Conservation (phyloP, 2,797 vertebrate genomes). For the Gymnoscopelus braueri region DNA sequence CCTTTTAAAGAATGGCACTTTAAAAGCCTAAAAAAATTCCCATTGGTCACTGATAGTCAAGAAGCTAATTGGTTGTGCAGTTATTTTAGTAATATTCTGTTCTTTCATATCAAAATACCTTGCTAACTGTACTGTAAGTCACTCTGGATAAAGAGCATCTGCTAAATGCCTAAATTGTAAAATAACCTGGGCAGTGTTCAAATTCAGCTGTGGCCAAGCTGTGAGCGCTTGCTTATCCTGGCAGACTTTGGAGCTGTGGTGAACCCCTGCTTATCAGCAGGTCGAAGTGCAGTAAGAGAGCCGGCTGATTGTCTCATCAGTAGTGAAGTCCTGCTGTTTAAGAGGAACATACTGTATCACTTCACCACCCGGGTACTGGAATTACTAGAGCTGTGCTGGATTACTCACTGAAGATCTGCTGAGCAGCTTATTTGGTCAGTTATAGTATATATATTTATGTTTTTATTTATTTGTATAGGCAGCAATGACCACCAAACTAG, state of each 20-base stretch:
- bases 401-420: neutral
- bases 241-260: constrained; percentile 59
- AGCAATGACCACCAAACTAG: neutral
- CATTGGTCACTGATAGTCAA: neutral
- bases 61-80: neutral
- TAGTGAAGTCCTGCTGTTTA: constrained; percentile 12
- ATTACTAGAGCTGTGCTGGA: neutral
- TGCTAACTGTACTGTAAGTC: constrained; percentile 2
- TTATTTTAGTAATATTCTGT: constrained; percentile 15
- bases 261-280: constrained; percentile 63
- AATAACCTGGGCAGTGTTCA: constrained; percentile 4
- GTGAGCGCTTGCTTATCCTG: constrained; percentile 19
- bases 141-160: too few species aligned
- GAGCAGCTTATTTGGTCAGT: constrained; percentile 15
- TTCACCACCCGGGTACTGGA: neutral
- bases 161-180: too few species aligned
- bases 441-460: neutral
- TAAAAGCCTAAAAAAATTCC: neutral
- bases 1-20: neutral
- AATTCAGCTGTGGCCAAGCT: constrained; percentile 1
- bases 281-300: constrained; percentile 53
- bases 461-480: neutral
- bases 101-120: constrained; percentile 25
- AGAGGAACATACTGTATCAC: constrained; percentile 10
- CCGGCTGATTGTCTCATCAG: constrained; percentile 23